Evolutionary conservation across 2,113 vertebrate genomes (phyloP), one percentile per base, ranked within the genome.

Genomic region (Aegithalos caudatus): DNA sequence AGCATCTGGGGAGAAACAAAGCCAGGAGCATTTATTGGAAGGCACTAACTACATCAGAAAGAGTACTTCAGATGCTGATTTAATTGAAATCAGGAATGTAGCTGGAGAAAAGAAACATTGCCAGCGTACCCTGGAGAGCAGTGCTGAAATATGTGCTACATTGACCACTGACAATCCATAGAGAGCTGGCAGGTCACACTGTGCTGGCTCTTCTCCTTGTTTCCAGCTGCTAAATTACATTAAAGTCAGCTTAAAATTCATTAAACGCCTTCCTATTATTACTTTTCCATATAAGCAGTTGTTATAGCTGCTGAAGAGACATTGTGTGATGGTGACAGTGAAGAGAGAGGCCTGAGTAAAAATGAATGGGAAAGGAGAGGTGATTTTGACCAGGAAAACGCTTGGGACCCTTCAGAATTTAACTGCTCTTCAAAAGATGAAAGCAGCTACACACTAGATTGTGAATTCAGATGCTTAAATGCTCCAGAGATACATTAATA

Each of bases 241-340:
- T 96, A 94, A 91, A 96, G 85, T 83, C 92, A 95, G 79, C 88
- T 97, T 95, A 96, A 96, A 97, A 96, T 93, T 97, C 95, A 96
- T 96, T 95, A 96, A 94, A 94, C 0, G 69, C 82, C 86, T 88
- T 93, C 94, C 94, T 96, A 93, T 96, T 95, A 90, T 97, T 95
- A 94, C 88, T 93, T 96, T 95, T 92, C 85, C 85, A 60, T 62
- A 93, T 92, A 92, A 86, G 71, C 87, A 90, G 94, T 93, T 95
- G 92, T 89, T 97, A 90, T 40, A 96, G 71, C 79, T 90, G 76
- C 76, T 81, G 69, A 79, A 88, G 87, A 92, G 92, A 94, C 82
- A 96, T 90, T 96, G 85, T 94, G 56, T 88, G 76, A 88, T 1
- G 4, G 82, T 86, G 85, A 86, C 81, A 92, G 88, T 16, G 88